Percentiles rank a stretch among this genome's conserved stretches.
phyloP scores from a whole-genome alignment of 2,888 invertebrate genomes.

The Clostera curtula region DNA sequence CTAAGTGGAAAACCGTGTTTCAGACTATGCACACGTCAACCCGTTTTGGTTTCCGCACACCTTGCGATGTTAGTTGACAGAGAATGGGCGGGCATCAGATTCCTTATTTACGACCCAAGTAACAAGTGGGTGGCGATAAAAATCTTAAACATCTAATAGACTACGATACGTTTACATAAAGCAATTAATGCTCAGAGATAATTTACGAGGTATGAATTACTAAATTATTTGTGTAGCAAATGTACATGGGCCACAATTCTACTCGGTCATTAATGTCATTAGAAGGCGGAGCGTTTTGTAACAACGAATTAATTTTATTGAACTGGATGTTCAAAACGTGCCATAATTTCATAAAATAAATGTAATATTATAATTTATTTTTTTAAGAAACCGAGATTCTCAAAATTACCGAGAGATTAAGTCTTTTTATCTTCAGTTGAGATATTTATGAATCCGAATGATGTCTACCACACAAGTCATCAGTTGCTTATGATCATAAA shows the following conservation, averaged over 20 bases:
- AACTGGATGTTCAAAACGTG: no score
- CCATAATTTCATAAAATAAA: no score
- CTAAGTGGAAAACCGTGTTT: no score
- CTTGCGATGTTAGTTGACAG: conserved; percentile 48
- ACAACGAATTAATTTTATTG: conserved; percentile 3
- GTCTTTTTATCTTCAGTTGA: no score
- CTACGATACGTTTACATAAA: conserved; percentile 7
- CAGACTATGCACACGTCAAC: conserved; percentile 44
- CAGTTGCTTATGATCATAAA: no score
- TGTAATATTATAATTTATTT: no score
- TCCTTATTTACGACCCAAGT: conserved; percentile 19
- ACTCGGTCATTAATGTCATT: conserved; percentile 14
- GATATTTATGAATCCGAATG: no score
- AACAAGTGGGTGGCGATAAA: conserved; percentile 23
- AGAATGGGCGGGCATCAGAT: conserved; percentile 47
- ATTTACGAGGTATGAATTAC: conserved; percentile 1
- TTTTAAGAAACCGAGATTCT: no score
- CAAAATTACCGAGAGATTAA: no score
- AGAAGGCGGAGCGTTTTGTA: conserved; percentile 1
- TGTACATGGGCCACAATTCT: neutral
- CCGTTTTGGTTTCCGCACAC: conserved; percentile 37
- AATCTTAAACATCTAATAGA: conserved; percentile 14
- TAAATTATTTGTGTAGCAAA: conserved; percentile 1
- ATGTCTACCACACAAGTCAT: no score
- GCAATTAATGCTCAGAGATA: conserved; percentile 17